Percentiles rank a stretch among this genome's conserved stretches.
Conservation (phyloP, 1,140 invertebrate genomes). For the Glomeris maerens region DNA sequence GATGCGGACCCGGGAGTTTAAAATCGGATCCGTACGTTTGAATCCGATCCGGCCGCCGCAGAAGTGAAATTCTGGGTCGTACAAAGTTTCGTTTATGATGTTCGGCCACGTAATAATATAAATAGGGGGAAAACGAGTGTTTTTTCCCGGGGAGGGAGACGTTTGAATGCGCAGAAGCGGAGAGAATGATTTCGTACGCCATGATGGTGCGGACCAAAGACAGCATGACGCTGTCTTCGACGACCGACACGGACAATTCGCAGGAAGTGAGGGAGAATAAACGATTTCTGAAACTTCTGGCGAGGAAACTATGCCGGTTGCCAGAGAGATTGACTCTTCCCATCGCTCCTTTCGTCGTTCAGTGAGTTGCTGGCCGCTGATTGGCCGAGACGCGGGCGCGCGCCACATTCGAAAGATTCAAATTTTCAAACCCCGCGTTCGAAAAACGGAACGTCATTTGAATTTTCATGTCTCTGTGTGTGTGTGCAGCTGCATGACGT, state of each 20-base stretch:
- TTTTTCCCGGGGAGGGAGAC: too few species aligned
- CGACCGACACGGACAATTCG: conserved; percentile 28
- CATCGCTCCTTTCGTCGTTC: conserved; percentile 23
- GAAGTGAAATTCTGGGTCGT: too few species aligned
- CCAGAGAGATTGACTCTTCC: conserved; percentile 26
- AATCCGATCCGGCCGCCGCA: too few species aligned
- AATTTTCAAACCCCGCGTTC: too few species aligned
- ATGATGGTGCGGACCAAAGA: conserved; percentile 27
- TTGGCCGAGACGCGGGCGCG: too few species aligned
- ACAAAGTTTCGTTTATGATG: too few species aligned
- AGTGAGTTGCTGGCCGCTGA: conserved; percentile 28
- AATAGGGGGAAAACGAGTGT: too few species aligned
- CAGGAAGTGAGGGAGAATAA: conserved; percentile 26
- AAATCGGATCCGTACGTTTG: too few species aligned
- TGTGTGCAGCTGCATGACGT: conserved; percentile 31
- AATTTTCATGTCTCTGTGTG: conserved; percentile 13
- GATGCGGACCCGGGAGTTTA: too few species aligned
- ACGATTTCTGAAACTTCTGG: conserved; percentile 29
- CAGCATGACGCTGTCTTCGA: conserved; percentile 29
- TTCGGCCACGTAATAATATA: too few species aligned
- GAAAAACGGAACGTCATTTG: not conserved
- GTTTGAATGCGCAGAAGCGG: too few species aligned
- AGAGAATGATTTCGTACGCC: conserved; percentile 28
- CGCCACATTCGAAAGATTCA: too few species aligned
- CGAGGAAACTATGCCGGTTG: conserved; percentile 23